Base-by-base conservation (phyloP, 2,888 invertebrate species). In the Boloria selene region DNA sequence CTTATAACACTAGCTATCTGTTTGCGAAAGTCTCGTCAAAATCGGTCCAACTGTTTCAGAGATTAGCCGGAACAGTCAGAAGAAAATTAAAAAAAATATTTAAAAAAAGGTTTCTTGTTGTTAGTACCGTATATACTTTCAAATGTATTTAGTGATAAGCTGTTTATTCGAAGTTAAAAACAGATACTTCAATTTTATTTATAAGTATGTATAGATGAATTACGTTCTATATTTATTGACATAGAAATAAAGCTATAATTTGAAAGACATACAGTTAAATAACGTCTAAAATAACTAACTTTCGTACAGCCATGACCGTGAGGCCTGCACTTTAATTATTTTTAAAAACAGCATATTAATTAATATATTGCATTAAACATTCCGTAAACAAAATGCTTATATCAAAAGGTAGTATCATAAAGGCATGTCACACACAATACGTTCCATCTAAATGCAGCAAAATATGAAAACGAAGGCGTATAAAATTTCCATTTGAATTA, bases 401-500 rank as follows among this genome's bases (percentile, higher is more conserved):
- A 59, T 59, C 47, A 59, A 59, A 49, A 49, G 58, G 26, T 26
- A 26, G 58, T 49, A 49, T 59, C 49, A 59, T 49, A 59, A 49
- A 59, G 58, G 31, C 16, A 31, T 59, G 58, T 49, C 58, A 59
- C 58, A 59, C 49, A 59, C 58, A 59, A 59, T 59, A 49, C 58
- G 0, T 42, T 59, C 58, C 31, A 47, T 59, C 58, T 59, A 59
- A 49, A 59, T 47, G 58, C 49, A 49, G 58, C 31, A 59, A 49
- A 55, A 16, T 59, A 49, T 59, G 58, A 59, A 59, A 55, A 44
- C 55, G 31, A 31, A 59, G 31, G 16, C 58, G 58, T 59, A 59
- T 26, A 59, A 59, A 59, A 59, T 59, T 59, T 59, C 58, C 49
- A 59, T 59, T 59, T 59, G 58, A 59, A 59, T 59, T 47, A 59